Percentiles rank a stretch among this genome's conserved stretches.
Evolutionary conservation across 2,888 invertebrate genomes (phyloP).

Genomic region (Nomada goodeniana): DNA sequence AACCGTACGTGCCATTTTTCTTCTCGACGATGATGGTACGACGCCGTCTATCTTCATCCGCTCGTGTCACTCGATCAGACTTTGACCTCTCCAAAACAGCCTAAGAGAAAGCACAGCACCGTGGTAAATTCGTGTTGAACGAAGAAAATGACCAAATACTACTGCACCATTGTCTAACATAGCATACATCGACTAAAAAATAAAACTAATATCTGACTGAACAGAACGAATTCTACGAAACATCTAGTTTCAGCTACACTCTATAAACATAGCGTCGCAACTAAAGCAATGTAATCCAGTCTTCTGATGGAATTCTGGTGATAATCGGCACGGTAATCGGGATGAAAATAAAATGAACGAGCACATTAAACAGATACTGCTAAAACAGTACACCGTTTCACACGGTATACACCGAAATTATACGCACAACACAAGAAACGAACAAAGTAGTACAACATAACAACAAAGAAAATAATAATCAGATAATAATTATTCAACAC

Average conservation of each 20-base stretch:
- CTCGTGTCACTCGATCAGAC: conserved; percentile 90
- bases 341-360: background rate
- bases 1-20: conserved; percentile 96
- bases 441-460: background rate
- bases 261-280: conserved; percentile 23
- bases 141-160: too few relatives aligned
- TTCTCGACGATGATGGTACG: conserved; percentile 97
- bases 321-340: background rate
- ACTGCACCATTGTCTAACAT: conserved; percentile 1
- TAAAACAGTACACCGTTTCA: background rate
- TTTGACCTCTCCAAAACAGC: conserved; percentile 90
- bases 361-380: conserved; percentile 4
- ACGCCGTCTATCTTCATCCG: conserved; percentile 94
- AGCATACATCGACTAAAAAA: background rate
- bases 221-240: background rate
- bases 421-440: background rate
- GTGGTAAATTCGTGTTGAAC: background rate
- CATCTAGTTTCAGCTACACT: conserved; percentile 4
- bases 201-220: background rate
- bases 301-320: background rate
- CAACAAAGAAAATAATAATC: conserved; percentile 32
- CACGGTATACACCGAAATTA: background rate
- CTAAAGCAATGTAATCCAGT: conserved; percentile 13
- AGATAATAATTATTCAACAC: conserved; percentile 61
- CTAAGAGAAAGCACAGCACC: conserved; percentile 77